Evolutionary conservation across 2,888 invertebrate species (phyloP), one percentile per base, ranked within the genome.

Genomic region (Ellobium chinense): DNA sequence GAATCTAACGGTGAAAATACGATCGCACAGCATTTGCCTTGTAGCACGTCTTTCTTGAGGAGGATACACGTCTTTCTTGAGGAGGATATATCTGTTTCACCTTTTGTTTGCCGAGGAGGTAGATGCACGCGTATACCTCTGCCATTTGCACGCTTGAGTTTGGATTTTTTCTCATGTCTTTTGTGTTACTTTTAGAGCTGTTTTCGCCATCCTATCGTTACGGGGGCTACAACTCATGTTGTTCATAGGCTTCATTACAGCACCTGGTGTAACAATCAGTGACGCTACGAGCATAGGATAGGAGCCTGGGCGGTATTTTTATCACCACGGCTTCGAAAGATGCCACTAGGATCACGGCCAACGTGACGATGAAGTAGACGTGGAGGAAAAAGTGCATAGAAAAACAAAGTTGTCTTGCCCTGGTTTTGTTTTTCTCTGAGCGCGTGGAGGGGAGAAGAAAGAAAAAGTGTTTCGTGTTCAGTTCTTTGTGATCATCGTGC

Each of bases 221-320:
- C 56, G 37, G 46, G 36, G 56, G 27, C 36, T 24, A 36, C n/a
- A 37, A 60, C 12, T 18, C 58, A 27, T 36, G n/a, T 56, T 29
- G 2, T 36, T 46, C 21, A 31, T 72, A 36, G 5, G 14, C 36
- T 34, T 31, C 74, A 74, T 63, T 54, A 56, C 56, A 54, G 76
- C 76, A 76, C 76, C 65, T 66, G 76, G 63, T 76, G 65, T 76
- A 76, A 66, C 66, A 56, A 56, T 76, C 76, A 66, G 63, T 63
- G 62, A 74, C 60, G 60, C 24, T 39, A 62, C 18, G 21, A 58
- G 60, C 37, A 37, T 31, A 24, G n/a, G 14, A 37, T 60, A 24
- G n/a, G 14, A 37, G 34, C 37, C 5, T 37, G 39, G 37, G 37
- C 74, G 5, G 29, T 63, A 27, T 74, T n/a, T 29, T 31, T 46